Percentiles rank a stretch among this genome's conserved stretches.
Conservation (phyloP, 1,140 invertebrate genomes). For the Pissodes strobi region DNA sequence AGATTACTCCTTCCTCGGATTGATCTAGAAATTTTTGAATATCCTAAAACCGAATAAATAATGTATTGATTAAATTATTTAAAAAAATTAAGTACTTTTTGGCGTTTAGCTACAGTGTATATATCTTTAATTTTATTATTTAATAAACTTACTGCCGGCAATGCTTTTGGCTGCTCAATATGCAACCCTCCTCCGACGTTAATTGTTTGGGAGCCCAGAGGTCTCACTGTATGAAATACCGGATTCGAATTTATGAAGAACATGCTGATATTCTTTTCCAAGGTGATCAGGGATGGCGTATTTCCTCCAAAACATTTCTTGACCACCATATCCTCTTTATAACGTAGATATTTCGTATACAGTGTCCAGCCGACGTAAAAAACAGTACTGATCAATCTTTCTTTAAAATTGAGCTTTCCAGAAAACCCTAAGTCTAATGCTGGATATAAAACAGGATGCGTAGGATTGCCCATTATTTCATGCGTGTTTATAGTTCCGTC, state of each 20-base stretch:
- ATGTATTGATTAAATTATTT: too few relatives aligned
- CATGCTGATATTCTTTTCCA: slow-evolving; percentile 34
- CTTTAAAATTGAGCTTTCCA: slow-evolving; percentile 51
- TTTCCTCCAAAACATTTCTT: slow-evolving; percentile 56
- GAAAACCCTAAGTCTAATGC: slow-evolving; percentile 32
- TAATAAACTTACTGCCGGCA: too few relatives aligned
- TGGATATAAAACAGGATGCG: slow-evolving; percentile 31
- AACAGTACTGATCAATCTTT: slow-evolving; percentile 51
- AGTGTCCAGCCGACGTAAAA: slow-evolving; percentile 9
- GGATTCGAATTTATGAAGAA: slow-evolving; percentile 19
- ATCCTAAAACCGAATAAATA: too few relatives aligned
- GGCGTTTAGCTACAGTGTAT: too few relatives aligned
- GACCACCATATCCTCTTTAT: slow-evolving; percentile 47
- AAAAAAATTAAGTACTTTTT: too few relatives aligned
- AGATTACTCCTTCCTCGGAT: slow-evolving; percentile 59
- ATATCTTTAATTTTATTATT: too few relatives aligned
- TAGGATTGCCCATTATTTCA: slow-evolving; percentile 20
- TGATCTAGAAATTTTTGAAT: slow-evolving; percentile 54
- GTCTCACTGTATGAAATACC: slow-evolving; percentile 8
- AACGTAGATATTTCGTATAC: neutral
- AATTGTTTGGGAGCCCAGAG: slow-evolving; percentile 3
- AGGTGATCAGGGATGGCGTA: slow-evolving; percentile 35
- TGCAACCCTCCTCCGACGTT: slow-evolving; percentile 40
- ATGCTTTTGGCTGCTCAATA: slow-evolving; percentile 2
- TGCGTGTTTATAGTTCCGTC: neutral